Percentiles rank a stretch among this genome's conserved stretches.
Evolutionary conservation across 2,113 vertebrate genomes (phyloP).

Genomic region (Ptilorrhoa leucosticta): DNA sequence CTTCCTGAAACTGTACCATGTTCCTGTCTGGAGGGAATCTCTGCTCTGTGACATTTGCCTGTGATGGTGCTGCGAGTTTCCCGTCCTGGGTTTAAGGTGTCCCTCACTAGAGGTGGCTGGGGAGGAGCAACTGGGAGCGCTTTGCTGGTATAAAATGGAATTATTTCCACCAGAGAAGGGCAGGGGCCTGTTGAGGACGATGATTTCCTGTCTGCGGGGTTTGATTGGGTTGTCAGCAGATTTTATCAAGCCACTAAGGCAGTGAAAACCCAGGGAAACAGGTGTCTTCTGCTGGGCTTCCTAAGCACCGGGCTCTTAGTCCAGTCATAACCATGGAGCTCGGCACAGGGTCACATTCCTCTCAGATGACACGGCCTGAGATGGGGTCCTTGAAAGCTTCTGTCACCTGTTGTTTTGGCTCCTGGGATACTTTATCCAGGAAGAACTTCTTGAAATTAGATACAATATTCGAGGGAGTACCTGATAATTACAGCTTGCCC

Average conservation of each 20-base stretch:
- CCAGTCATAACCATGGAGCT: accelerated
- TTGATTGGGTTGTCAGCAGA: not conserved
- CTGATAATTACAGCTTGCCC: not conserved
- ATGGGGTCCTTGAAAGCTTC: not conserved
- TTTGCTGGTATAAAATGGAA: not conserved
- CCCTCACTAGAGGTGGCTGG: not conserved
- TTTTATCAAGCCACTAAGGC: not conserved
- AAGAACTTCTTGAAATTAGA: not conserved
- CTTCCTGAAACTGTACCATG: not conserved
- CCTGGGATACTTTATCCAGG: not conserved
- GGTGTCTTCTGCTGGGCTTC: not conserved
- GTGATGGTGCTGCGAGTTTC: not conserved
- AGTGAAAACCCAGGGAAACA: not conserved
- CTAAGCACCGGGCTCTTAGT: not conserved
- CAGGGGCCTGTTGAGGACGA: not conserved
- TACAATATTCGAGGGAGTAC: not conserved
- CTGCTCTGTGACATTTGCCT: not conserved
- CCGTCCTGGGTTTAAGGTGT: not conserved
- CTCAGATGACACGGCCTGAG: not conserved
- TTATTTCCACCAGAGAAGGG: not conserved
- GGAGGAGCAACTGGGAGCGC: not conserved
- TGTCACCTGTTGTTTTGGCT: not conserved
- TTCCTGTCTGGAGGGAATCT: not conserved
- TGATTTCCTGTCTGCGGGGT: not conserved
- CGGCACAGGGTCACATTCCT: not conserved